Evolutionary conservation across 2,113 vertebrate species (phyloP).

Genomic region (Centropus bengalensis): DNA sequence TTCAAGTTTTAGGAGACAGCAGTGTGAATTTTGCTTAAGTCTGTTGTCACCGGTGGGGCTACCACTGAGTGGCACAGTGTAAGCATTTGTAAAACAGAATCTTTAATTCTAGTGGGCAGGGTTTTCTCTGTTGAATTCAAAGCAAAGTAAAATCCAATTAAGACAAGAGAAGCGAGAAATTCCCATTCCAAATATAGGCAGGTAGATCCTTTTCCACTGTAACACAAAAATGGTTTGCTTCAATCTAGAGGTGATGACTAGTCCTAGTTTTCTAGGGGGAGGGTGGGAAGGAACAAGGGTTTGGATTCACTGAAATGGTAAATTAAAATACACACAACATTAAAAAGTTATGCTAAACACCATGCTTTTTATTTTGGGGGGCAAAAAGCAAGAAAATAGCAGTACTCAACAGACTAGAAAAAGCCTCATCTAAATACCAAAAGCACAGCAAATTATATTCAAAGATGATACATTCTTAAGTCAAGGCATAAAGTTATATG

Average conservation of each 20-base stretch:
- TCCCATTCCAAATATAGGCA: not conserved
- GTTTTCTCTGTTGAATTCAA: not conserved
- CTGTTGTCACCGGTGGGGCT: not conserved
- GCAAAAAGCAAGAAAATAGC: constrained; percentile 59
- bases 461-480: constrained; percentile 55
- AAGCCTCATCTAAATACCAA: constrained; percentile 47
- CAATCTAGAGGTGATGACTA: not conserved
- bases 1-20: not conserved
- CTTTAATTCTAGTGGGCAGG: not conserved
- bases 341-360: constrained; percentile 35
- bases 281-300: not conserved
- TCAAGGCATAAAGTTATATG: constrained; percentile 38
- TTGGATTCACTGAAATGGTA: not conserved
- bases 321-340: constrained; percentile 49
- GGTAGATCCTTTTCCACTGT: not conserved
- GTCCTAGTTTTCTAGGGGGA: not conserved
- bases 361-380: constrained; percentile 56
- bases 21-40: not conserved
- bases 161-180: not conserved
- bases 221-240: not conserved
- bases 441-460: constrained; percentile 50
- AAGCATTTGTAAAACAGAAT: not conserved
- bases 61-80: not conserved
- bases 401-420: constrained; percentile 45
- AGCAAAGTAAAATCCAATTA: not conserved